Conservation (phyloP, 2,888 invertebrate genomes). For the Tromatobia lineatoria region DNA sequence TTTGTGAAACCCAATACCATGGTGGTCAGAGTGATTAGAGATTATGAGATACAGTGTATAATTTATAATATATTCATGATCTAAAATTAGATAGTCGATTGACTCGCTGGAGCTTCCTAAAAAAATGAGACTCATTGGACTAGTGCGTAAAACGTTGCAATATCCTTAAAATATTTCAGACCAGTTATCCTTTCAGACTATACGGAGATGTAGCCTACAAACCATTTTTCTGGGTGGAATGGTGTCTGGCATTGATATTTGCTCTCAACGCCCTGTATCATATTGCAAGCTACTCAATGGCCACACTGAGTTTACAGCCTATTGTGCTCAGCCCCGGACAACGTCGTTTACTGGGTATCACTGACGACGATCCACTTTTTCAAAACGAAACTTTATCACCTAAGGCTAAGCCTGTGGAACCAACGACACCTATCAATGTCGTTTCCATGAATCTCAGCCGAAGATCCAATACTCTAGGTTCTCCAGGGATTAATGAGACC, state of each 20-base stretch:
- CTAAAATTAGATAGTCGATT: too few species aligned
- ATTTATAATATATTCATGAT: too few species aligned
- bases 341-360: slow-evolving; percentile 86
- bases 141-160: too few species aligned
- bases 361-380: slow-evolving; percentile 83
- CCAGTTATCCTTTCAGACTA: slow-evolving; percentile 71
- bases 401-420: slow-evolving; percentile 72
- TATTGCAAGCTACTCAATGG: slow-evolving; percentile 85
- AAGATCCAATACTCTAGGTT: slow-evolving; percentile 76
- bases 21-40: too few species aligned
- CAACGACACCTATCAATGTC: slow-evolving; percentile 76
- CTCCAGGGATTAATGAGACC: slow-evolving; percentile 78
- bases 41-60: too few species aligned
- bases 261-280: slow-evolving; percentile 87
- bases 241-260: slow-evolving; percentile 84
- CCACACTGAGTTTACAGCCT: slow-evolving; percentile 84
- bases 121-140: too few species aligned
- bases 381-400: slow-evolving; percentile 71
- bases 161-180: not conserved
- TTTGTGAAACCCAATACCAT: too few species aligned
- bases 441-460: slow-evolving; percentile 80
- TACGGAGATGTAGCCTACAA: slow-evolving; percentile 80
- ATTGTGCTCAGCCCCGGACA: slow-evolving; percentile 86
- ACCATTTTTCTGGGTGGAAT: slow-evolving; percentile 81
- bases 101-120: too few species aligned